Conservation (phyloP, 2,797 vertebrate species). For the Arrhamphus sclerolepis region DNA sequence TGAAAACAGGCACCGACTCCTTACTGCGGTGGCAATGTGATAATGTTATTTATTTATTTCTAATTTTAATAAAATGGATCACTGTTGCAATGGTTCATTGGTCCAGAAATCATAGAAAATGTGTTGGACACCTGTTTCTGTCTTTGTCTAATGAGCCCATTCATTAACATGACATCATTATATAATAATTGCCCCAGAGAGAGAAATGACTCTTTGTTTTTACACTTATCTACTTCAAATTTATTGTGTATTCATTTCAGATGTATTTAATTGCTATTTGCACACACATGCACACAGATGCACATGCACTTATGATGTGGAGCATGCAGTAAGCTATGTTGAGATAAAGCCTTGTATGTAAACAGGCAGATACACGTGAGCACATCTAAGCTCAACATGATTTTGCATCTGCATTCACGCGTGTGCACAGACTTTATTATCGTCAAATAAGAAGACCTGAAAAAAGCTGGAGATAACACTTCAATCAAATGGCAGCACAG, state of each 20-base stretch:
- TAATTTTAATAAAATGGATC: no score
- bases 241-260: background rate
- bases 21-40: no score
- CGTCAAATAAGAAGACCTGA: conserved; percentile 52
- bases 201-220: background rate
- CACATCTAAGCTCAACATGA: conserved; percentile 13
- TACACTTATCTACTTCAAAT: background rate
- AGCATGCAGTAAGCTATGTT: no score
- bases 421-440: conserved; percentile 49
- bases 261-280: no score
- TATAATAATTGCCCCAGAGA: background rate
- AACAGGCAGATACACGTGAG: no score
- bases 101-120: conserved; percentile 30
- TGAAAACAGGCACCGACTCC: no score
- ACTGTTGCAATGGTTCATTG: no score
- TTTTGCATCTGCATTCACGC: conserved; percentile 32
- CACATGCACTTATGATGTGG: no score
- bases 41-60: no score
- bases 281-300: no score
- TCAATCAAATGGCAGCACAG: conserved; percentile 63
- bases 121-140: conserved; percentile 45
- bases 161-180: conserved; percentile 40
- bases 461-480: conserved; percentile 58
- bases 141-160: conserved; percentile 54
- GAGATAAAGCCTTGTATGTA: background rate